These are phyloP conservation scores for Desmodus rotundus DNA, from an alignment of 2,113 vertebrate species.

Conservation along the genomic window DNA sequence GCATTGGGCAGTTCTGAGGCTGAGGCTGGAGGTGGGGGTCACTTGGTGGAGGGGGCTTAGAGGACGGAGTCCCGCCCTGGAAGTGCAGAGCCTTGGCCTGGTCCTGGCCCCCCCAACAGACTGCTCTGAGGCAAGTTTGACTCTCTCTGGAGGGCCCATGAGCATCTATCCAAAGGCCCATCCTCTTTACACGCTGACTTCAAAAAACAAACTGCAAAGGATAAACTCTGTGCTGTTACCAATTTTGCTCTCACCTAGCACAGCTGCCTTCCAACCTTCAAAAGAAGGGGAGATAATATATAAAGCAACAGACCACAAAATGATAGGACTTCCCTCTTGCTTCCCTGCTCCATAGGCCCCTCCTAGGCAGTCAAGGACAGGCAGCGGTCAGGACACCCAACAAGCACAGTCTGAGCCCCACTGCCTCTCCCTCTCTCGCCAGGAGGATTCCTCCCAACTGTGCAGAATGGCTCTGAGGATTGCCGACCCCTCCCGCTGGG, in stretches of 20 bases:
- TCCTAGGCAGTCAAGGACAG: background rate
- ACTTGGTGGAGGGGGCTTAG: background rate
- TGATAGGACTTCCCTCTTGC: background rate
- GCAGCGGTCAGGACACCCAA: background rate
- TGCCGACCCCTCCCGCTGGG: accelerated
- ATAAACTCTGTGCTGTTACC: background rate
- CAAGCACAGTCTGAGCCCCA: background rate
- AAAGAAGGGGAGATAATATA: background rate
- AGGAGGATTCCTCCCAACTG: background rate
- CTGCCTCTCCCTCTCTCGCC: background rate
- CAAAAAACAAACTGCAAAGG: background rate
- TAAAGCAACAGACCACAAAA: background rate
- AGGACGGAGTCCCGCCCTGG: background rate
- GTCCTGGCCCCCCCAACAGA: background rate
- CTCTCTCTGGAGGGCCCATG: background rate
- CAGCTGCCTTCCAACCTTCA: background rate
- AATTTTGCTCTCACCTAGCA: background rate
- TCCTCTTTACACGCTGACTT: background rate
- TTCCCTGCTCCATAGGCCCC: background rate
- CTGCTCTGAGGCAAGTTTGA: background rate
- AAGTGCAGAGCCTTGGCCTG: background rate
- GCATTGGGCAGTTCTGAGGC: background rate
- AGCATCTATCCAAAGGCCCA: background rate
- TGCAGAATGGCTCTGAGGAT: background rate
- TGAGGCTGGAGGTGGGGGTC: background rate